phyloP scores from a whole-genome alignment of 1,140 invertebrate species.

The Epicauta chinensis region DNA sequence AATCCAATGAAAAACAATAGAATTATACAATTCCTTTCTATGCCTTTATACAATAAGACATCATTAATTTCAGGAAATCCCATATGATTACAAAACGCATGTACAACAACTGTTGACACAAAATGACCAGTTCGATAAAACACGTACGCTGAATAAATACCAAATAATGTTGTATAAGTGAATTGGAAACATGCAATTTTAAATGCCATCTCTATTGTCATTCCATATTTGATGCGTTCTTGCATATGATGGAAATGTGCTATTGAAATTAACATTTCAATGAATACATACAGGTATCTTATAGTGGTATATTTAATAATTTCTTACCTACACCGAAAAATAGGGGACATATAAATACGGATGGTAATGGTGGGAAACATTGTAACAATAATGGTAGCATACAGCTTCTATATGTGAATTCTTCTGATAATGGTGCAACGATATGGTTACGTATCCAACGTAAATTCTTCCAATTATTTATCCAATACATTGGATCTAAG shows the following conservation, averaged over 20 bases:
- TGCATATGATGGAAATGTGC: constrained; percentile 90
- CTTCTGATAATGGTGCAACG: constrained; percentile 89
- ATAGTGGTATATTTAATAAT: neutral
- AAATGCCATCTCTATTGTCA: constrained; percentile 59
- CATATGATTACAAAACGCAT: constrained; percentile 95
- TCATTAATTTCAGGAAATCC: constrained; percentile 86
- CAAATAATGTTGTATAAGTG: constrained; percentile 86
- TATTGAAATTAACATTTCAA: constrained; percentile 33
- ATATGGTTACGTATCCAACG: constrained; percentile 85
- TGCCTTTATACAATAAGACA: constrained; percentile 59
- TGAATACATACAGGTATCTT: neutral
- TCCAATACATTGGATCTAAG: constrained; percentile 27
- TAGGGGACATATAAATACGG: constrained; percentile 80
- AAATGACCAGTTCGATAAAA: constrained; percentile 83
- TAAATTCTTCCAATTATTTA: constrained; percentile 50
- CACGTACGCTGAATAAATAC: constrained; percentile 86
- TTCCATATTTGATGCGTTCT: constrained; percentile 67
- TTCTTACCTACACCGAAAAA: constrained; percentile 83
- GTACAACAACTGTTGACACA: constrained; percentile 78
- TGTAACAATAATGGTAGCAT: constrained; percentile 87
- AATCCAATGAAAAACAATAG: constrained; percentile 70
- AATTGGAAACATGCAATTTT: constrained; percentile 82
- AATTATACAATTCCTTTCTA: constrained; percentile 57
- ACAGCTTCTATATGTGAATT: constrained; percentile 83
- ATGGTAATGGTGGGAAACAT: constrained; percentile 65